A percentile compares a stretch with the other conserved stretches of the same genome.
These are phyloP conservation scores for Eleutherodactylus coqui DNA, from an alignment of 2,797 vertebrate species.

Conservation along the genomic window DNA sequence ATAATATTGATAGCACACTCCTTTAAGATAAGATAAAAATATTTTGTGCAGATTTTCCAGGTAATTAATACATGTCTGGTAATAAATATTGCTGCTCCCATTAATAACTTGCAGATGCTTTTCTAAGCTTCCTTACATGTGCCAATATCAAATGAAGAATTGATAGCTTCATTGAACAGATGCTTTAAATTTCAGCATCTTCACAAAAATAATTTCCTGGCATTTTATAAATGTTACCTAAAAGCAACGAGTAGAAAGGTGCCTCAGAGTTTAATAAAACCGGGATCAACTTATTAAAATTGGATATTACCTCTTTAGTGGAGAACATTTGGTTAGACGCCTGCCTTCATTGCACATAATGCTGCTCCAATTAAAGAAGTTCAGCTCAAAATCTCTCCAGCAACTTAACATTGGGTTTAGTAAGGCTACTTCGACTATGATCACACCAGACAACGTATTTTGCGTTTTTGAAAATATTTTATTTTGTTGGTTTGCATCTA, in stretches of 20 bases:
- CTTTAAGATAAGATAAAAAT: background rate
- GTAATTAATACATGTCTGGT: background rate
- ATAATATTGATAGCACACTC: background rate
- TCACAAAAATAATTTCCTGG: conserved; percentile 48
- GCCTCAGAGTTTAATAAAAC: conserved; percentile 48
- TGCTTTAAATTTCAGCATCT: conserved; percentile 50
- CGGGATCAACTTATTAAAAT: conserved; percentile 50
- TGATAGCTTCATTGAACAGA: conserved; percentile 39
- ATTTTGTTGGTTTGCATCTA: background rate
- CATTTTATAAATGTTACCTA: conserved; percentile 57
- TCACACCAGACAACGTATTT: background rate
- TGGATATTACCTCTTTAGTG: conserved; percentile 40
- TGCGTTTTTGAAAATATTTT: background rate
- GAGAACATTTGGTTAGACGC: conserved; percentile 27
- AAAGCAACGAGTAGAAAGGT: conserved; percentile 26
- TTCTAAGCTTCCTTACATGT: conserved; percentile 7
- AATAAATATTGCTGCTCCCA: background rate
- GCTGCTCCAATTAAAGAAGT: conserved; percentile 25
- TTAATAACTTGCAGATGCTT: conserved; percentile 36
- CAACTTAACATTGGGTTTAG: background rate
- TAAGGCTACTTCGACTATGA: background rate
- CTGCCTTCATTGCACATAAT: conserved; percentile 29
- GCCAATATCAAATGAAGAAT: conserved; percentile 15
- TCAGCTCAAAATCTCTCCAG: background rate
- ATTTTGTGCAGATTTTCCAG: background rate